Percentiles rank a stretch among this genome's conserved stretches.
Conservation (phyloP, 2,113 vertebrate species). For the Bubo scandiacus region DNA sequence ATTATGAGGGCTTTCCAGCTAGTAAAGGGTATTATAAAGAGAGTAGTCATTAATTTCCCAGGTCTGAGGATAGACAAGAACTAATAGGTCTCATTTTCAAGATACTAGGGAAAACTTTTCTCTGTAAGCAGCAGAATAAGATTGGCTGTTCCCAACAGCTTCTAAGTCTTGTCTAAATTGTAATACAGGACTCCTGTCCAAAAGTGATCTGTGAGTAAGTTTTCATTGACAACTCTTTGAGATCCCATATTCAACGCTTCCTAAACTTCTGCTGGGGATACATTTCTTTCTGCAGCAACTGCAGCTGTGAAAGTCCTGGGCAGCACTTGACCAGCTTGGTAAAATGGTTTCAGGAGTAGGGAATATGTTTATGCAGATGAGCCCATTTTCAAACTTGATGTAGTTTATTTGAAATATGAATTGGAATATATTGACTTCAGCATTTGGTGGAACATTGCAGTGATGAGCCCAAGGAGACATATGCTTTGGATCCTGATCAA, state of each 20-base stretch:
- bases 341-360: background rate
- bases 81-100: background rate
- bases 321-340: background rate
- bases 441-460: background rate
- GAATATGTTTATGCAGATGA: background rate
- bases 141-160: background rate
- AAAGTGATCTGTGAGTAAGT: background rate
- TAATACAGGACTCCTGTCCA: background rate
- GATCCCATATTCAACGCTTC: background rate
- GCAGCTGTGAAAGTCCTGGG: background rate
- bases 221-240: background rate
- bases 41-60: background rate
- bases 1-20: background rate
- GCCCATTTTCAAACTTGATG: background rate
- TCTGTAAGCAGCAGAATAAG: background rate
- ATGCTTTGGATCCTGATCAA: background rate
- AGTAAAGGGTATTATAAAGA: background rate
- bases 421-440: background rate
- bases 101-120: background rate
- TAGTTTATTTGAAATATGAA: background rate
- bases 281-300: background rate
- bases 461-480: background rate
- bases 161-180: background rate
- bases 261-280: background rate
- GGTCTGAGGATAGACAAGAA: background rate